Conservation (phyloP, 1,140 invertebrate genomes). For the Drosophila rhopaloa region DNA sequence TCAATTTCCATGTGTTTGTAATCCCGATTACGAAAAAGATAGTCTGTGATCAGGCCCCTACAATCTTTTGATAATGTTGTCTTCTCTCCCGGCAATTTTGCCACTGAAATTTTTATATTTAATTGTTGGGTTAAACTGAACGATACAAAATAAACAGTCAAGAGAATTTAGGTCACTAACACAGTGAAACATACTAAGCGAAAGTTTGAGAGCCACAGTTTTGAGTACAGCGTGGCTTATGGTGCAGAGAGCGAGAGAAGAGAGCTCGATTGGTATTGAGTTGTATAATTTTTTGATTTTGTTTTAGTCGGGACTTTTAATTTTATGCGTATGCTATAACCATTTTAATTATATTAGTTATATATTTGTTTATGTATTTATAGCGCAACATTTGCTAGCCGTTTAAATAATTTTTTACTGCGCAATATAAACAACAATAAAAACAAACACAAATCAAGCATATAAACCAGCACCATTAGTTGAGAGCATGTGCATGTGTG, state of each 20-base stretch:
- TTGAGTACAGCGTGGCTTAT: not conserved
- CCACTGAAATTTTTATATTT: constrained; percentile 3
- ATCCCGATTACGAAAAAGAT: no score
- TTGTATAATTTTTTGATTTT: constrained; percentile 14
- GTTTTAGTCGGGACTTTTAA: constrained; percentile 16
- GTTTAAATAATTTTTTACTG: constrained; percentile 65
- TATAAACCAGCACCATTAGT: constrained; percentile 70
- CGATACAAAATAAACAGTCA: constrained; percentile 22
- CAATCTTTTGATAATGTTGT: no score
- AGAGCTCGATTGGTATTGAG: constrained; percentile 29
- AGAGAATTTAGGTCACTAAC: constrained; percentile 40
- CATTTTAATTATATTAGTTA: constrained; percentile 63
- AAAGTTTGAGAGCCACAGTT: constrained; percentile 40
- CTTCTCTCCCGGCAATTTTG: constrained; percentile 31
- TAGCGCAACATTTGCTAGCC: constrained; percentile 47
- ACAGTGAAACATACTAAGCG: not conserved
- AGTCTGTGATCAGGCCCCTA: no score
- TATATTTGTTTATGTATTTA: constrained; percentile 51
- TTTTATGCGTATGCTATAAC: constrained; percentile 37
- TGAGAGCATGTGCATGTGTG: constrained; percentile 42
- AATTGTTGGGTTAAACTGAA: constrained; percentile 5
- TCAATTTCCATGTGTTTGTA: no score
- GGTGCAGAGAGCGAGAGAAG: constrained; percentile 11
- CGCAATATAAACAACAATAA: constrained; percentile 74
- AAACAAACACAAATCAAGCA: constrained; percentile 65